phyloP scores from a whole-genome alignment of 2,797 vertebrate species.

The Trachops cirrhosus region DNA sequence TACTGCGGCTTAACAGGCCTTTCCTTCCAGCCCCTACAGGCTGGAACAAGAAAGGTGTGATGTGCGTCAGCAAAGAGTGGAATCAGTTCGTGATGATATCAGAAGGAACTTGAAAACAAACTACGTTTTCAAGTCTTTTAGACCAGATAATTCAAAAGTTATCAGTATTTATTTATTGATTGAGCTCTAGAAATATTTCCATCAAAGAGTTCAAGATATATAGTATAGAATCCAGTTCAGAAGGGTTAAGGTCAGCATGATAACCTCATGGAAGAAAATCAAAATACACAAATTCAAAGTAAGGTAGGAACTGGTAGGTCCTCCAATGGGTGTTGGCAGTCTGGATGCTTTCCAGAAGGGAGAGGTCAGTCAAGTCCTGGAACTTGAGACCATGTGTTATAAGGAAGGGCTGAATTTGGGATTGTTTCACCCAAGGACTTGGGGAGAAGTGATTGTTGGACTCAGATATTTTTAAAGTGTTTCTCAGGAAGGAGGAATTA shows the following conservation, averaged over 20 bases:
- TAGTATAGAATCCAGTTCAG: background rate
- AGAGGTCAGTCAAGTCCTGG: background rate
- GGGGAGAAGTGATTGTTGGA: background rate
- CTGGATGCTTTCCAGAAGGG: slow-evolving; percentile 1
- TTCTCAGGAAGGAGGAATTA: background rate
- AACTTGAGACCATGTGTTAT: background rate
- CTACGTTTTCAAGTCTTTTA: slow-evolving; percentile 36
- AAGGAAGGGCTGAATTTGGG: background rate
- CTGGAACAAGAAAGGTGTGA: slow-evolving; percentile 2
- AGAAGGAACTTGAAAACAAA: slow-evolving; percentile 61
- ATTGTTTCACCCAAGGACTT: background rate
- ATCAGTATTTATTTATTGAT: slow-evolving; percentile 46
- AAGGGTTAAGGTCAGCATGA: background rate
- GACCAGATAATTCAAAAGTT: slow-evolving; percentile 38
- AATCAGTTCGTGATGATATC: slow-evolving; percentile 31
- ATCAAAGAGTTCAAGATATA: slow-evolving; percentile 51
- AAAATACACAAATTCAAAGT: slow-evolving; percentile 29
- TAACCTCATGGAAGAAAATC: slow-evolving; percentile 53
- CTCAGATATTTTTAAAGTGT: background rate
- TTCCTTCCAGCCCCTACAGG: background rate
- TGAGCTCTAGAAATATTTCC: slow-evolving; percentile 46
- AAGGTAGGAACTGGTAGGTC: background rate
- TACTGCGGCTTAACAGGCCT: background rate
- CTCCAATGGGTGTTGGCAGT: background rate
- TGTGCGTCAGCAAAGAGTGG: slow-evolving; percentile 16